Percentiles rank a stretch among this genome's conserved stretches.
Conservation (phyloP, 2,113 vertebrate genomes). For the Siniperca chuatsi region DNA sequence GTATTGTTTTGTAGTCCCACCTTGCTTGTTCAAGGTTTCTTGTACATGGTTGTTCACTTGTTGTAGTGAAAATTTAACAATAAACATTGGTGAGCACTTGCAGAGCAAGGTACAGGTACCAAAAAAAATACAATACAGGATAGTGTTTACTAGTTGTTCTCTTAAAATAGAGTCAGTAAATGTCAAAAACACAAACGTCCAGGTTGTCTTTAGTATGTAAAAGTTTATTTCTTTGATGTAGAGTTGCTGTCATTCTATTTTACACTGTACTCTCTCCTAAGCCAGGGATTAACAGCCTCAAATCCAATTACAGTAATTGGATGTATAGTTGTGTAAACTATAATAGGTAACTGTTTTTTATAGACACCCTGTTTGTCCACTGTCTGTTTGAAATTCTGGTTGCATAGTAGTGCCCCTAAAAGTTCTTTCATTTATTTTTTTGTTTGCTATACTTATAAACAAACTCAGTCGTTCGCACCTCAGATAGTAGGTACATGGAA, state of each 20-base stretch:
- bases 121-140: neutral
- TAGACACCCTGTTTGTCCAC: conserved; percentile 11
- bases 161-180: neutral
- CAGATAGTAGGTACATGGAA: neutral
- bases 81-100: neutral
- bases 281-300: conserved; percentile 70
- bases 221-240: conserved; percentile 39
- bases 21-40: conserved; percentile 1
- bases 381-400: conserved; percentile 26
- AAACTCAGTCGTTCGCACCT: neutral
- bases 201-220: conserved; percentile 25
- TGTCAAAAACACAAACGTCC: conserved; percentile 22
- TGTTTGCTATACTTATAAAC: neutral
- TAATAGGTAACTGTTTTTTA: conserved; percentile 68
- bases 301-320: conserved; percentile 82
- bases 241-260: conserved; percentile 66
- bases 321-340: conserved; percentile 68
- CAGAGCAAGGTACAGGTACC: neutral
- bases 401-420: conserved; percentile 2
- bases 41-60: neutral
- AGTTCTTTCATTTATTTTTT: neutral
- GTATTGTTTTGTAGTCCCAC: neutral
- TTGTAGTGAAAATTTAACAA: neutral
- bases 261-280: conserved; percentile 76
- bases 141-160: neutral